Evolutionary conservation across 2,888 invertebrate species (phyloP).

Genomic region (Drosophila subquinaria): DNA sequence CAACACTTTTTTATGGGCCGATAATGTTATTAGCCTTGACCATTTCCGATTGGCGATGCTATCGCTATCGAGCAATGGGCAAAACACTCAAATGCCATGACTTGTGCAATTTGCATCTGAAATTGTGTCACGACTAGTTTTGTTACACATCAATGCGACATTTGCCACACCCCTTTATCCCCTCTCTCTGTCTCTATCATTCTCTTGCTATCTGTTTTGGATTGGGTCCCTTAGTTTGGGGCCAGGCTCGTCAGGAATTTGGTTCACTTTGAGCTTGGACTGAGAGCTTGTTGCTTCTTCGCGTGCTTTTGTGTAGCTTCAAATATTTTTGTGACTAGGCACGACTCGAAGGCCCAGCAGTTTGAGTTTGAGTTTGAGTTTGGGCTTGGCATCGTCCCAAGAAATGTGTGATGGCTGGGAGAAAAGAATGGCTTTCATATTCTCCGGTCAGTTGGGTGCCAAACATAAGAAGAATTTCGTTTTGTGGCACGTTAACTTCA

Average conservation of each 20-base stretch:
- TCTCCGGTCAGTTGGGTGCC: conserved; percentile 31
- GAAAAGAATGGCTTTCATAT: background rate
- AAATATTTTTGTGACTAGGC: conserved; percentile 64
- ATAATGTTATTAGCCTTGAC: conserved; percentile 73
- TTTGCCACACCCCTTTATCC: too few relatives aligned
- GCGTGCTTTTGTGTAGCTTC: conserved; percentile 57
- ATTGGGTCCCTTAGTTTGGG: conserved; percentile 10
- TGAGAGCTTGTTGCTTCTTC: conserved; percentile 62
- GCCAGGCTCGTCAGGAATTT: conserved; percentile 63
- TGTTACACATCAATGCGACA: conserved; percentile 55
- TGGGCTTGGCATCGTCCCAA: conserved; percentile 9
- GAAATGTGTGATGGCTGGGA: conserved; percentile 25
- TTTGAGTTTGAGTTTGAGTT: conserved; percentile 12
- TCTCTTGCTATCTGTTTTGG: background rate
- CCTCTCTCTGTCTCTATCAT: background rate
- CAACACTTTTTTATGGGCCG: conserved; percentile 67
- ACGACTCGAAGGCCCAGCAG: conserved; percentile 21
- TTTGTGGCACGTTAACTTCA: conserved; percentile 31
- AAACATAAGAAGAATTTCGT: conserved; percentile 31
- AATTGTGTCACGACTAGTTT: conserved; percentile 78
- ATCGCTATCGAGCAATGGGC: conserved; percentile 40
- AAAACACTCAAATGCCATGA: conserved; percentile 67
- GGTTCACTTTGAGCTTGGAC: conserved; percentile 53
- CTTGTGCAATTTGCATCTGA: conserved; percentile 73
- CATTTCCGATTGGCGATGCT: conserved; percentile 16